Evolutionary conservation across 2,888 invertebrate species (phyloP).

Genomic region (Cheilosia pagana): DNA sequence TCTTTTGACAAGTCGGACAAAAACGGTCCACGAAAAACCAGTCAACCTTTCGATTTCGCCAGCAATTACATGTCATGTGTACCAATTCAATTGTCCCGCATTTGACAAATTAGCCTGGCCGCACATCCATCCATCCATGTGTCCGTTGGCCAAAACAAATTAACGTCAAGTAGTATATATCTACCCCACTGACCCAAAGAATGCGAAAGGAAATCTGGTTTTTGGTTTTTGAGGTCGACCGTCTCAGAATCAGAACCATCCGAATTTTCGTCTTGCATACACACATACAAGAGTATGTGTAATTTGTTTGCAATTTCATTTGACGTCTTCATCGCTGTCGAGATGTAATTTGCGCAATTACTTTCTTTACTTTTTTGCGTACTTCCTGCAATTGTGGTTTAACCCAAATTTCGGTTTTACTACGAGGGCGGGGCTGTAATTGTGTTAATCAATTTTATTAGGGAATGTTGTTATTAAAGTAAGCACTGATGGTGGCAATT

Average conservation of each 20-base stretch:
- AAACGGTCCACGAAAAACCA: constrained; percentile 32
- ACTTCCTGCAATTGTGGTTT: constrained; percentile 27
- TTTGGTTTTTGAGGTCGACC: constrained; percentile 48
- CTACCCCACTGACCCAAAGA: constrained; percentile 41
- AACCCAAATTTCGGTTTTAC: constrained; percentile 42
- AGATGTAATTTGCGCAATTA: constrained; percentile 47
- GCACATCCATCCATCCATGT: constrained; percentile 16
- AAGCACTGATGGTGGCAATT: constrained; percentile 13
- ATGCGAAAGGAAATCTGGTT: constrained; percentile 36
- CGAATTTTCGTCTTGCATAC: background rate
- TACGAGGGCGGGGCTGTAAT: constrained; percentile 3
- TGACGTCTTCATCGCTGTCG: constrained; percentile 53
- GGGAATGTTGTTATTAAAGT: constrained; percentile 6
- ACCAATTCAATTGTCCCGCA: constrained; percentile 31
- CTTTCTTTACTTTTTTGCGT: background rate
- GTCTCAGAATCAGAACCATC: background rate
- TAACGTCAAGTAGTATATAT: background rate
- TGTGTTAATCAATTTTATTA: constrained; percentile 28
- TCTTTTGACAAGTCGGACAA: constrained; percentile 18
- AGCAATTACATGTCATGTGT: constrained; percentile 37
- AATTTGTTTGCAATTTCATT: constrained; percentile 24
- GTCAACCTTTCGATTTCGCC: constrained; percentile 68
- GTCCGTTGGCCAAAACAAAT: background rate
- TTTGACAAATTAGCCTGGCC: constrained; percentile 29
- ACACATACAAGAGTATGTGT: background rate